phyloP scores from a whole-genome alignment of 2,797 vertebrate species.

The Pseudochaenichthys georgianus region DNA sequence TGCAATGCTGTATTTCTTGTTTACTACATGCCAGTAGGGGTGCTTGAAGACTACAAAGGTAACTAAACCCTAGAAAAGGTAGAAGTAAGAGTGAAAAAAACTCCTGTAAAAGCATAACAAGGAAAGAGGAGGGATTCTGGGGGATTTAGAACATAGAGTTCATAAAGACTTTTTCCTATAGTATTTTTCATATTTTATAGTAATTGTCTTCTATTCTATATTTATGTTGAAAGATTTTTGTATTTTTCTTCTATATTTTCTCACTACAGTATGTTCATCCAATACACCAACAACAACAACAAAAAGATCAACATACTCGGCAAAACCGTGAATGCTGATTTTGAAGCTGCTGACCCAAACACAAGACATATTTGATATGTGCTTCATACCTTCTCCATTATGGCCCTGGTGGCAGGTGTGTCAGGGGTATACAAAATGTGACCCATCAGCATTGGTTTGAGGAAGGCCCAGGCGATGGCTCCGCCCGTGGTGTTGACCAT shows the following conservation, averaged over 20 bases:
- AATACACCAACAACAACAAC: too few relatives aligned
- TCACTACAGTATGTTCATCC: too few relatives aligned
- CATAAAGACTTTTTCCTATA: background rate
- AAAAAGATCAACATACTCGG: too few relatives aligned
- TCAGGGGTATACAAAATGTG: conserved; percentile 92
- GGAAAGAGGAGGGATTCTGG: background rate
- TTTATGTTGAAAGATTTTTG: too few relatives aligned
- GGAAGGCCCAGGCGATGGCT: conserved; percentile 94
- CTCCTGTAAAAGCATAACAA: background rate
- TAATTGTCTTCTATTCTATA: too few relatives aligned
- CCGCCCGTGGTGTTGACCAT: conserved; percentile 94
- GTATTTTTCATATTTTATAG: too few relatives aligned
- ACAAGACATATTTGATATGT: conserved; percentile 3
- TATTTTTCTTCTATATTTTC: too few relatives aligned
- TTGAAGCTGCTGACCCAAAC: background rate
- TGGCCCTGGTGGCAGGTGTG: conserved; percentile 86
- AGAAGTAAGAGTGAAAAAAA: conserved; percentile 20
- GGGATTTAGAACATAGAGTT: conserved; percentile 19
- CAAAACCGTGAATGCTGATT: too few relatives aligned
- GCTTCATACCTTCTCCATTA: conserved; percentile 91
- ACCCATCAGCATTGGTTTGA: conserved; percentile 96
- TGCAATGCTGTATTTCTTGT: conserved; percentile 22
- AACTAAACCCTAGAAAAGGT: background rate
- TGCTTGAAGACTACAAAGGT: conserved; percentile 2
- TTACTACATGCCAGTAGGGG: background rate